Conservation (phyloP, 2,888 invertebrate species). For the Cistogaster globosa region DNA sequence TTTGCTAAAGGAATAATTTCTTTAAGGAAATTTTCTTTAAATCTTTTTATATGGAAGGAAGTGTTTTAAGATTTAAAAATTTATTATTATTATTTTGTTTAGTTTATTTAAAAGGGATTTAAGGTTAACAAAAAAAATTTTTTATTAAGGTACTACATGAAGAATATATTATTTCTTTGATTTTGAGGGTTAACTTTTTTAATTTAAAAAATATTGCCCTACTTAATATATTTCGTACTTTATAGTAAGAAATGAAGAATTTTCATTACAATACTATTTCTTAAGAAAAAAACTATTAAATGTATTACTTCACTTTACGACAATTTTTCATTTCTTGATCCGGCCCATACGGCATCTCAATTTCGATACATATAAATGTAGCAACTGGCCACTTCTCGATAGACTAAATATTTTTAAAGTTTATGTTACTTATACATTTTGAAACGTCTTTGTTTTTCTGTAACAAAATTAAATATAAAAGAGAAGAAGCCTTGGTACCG, state of each 20-base stretch:
- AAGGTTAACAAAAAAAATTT: constrained; percentile 62
- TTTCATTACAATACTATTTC: background rate
- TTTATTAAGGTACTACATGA: constrained; percentile 69
- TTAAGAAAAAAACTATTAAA: too few species aligned
- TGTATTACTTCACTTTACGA: too few species aligned
- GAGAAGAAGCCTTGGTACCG: too few species aligned
- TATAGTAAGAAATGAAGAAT: constrained; percentile 16
- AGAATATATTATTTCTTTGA: constrained; percentile 57
- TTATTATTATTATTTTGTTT: constrained; percentile 54
- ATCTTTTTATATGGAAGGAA: constrained; percentile 73
- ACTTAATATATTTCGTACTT: constrained; percentile 34
- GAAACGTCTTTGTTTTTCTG: too few species aligned
- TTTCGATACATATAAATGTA: too few species aligned
- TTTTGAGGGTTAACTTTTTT: constrained; percentile 49
- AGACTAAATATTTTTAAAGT: too few species aligned
- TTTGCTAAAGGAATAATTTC: constrained; percentile 82
- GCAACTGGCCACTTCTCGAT: too few species aligned
- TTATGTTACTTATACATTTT: too few species aligned
- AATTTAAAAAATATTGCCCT: constrained; percentile 23
- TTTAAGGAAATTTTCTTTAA: constrained; percentile 76
- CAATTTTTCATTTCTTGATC: too few species aligned
- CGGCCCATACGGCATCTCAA: too few species aligned
- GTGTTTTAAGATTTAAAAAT: constrained; percentile 36
- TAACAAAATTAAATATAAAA: too few species aligned
- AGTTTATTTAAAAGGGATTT: constrained; percentile 47